Percentiles rank a stretch among this genome's conserved stretches.
phyloP scores from a whole-genome alignment of 2,888 invertebrate genomes.

The Argynnis bischoffii region DNA sequence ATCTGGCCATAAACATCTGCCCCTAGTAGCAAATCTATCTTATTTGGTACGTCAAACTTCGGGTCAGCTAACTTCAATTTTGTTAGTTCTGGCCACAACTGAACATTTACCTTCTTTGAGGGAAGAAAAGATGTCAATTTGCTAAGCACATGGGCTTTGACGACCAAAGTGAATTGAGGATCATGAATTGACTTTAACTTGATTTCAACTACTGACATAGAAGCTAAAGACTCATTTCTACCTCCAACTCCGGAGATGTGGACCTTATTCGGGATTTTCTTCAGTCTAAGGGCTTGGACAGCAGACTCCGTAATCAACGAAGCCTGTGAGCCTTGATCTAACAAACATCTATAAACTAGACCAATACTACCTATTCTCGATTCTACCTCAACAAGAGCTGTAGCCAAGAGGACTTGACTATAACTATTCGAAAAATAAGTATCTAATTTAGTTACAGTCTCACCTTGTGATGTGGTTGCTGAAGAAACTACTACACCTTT shows the following conservation, averaged over 20 bases:
- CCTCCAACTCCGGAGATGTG: constrained; percentile 29
- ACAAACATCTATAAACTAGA: constrained; percentile 35
- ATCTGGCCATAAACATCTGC: constrained; percentile 44
- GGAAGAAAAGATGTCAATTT: constrained; percentile 35
- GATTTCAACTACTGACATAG: constrained; percentile 32
- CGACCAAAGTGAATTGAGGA: constrained; percentile 26
- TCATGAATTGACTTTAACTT: constrained; percentile 32
- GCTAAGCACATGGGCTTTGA: constrained; percentile 35
- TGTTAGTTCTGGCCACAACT: constrained; percentile 10
- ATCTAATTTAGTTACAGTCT: constrained; percentile 9
- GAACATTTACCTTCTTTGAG: constrained; percentile 22
- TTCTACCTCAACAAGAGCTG: constrained; percentile 35
- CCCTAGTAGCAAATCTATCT: constrained; percentile 43
- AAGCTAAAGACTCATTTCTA: constrained; percentile 20
- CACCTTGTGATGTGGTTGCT: constrained; percentile 19
- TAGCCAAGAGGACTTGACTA: constrained; percentile 37
- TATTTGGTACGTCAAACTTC: constrained; percentile 37
- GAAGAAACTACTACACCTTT: constrained; percentile 15
- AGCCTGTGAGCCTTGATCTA: constrained; percentile 45
- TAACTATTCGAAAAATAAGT: constrained; percentile 27
- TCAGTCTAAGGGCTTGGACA: constrained; percentile 34
- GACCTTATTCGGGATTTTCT: constrained; percentile 28
- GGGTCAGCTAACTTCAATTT: constrained; percentile 33
- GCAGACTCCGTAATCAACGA: constrained; percentile 43
- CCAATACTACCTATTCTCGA: constrained; percentile 27